These are phyloP conservation scores for Empis livida DNA, from an alignment of 2,888 invertebrate species.

Conservation along the genomic window DNA sequence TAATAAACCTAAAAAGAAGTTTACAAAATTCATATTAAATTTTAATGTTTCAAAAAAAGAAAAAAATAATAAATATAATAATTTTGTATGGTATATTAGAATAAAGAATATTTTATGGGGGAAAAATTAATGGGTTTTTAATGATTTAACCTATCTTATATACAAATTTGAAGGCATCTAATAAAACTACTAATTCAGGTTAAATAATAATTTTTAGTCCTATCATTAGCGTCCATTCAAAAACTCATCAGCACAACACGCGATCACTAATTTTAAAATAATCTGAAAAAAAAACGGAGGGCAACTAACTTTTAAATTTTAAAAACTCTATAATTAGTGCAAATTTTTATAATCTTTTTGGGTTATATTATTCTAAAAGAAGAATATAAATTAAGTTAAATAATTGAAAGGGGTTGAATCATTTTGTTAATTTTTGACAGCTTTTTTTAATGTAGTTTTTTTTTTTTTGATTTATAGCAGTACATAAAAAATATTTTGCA, in stretches of 20 bases:
- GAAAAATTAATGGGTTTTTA: constrained; percentile 2
- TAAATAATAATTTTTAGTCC: constrained; percentile 1
- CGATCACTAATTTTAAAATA: not conserved
- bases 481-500: too few species aligned
- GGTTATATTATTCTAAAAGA: not conserved
- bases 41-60: too few species aligned
- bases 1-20: too few species aligned
- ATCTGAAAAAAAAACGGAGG: not conserved
- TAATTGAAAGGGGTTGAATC: not conserved
- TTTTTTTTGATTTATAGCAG: constrained; percentile 1
- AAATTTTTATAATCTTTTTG: not conserved
- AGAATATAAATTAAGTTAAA: not conserved
- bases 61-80: too few species aligned
- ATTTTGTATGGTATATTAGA: too few species aligned
- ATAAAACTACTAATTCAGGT: constrained; percentile 1
- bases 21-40: too few species aligned
- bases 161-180: not conserved
- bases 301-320: not conserved
- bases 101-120: not conserved
- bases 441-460: not conserved
- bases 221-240: not conserved
- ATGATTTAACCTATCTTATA: not conserved
- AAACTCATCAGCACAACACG: not conserved
- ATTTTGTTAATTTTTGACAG: constrained; percentile 1
- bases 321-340: not conserved